Conservation (phyloP, 2,888 invertebrate species). For the Eupithecia insigniata region DNA sequence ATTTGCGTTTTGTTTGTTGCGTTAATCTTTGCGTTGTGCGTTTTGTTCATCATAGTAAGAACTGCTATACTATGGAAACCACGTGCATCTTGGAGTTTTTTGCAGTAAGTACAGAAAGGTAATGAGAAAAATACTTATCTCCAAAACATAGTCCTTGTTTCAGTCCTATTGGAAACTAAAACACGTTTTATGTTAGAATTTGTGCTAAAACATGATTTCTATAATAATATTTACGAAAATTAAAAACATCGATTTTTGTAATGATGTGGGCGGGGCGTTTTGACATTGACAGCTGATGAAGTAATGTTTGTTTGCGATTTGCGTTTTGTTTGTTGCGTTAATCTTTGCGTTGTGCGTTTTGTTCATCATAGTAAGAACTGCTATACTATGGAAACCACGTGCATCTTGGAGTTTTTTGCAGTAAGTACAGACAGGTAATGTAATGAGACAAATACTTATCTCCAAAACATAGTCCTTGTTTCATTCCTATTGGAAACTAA, state of each 20-base stretch:
- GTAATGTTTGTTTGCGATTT: constrained; percentile 28
- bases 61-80: not conserved
- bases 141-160: not conserved
- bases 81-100: not conserved
- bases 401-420: not conserved
- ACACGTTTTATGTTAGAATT: too few relatives aligned
- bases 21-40: not conserved
- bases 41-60: not conserved
- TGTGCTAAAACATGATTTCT: too few relatives aligned
- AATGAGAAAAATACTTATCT: constrained; percentile 3
- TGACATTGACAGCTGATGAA: constrained; percentile 48
- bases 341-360: not conserved
- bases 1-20: not conserved
- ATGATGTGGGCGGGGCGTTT: constrained; percentile 55
- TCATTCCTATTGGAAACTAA: not conserved
- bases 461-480: not conserved
- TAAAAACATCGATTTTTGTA: too few relatives aligned
- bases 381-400: not conserved
- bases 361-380: not conserved
- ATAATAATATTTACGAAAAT: too few relatives aligned
- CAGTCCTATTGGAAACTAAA: not conserved
- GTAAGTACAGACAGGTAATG: not conserved
- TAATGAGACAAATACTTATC: not conserved
- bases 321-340: not conserved
- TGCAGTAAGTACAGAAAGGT: not conserved